These are phyloP conservation scores for Drosophila biarmipes DNA, from an alignment of 1,140 invertebrate genomes.

Conservation along the genomic window DNA sequence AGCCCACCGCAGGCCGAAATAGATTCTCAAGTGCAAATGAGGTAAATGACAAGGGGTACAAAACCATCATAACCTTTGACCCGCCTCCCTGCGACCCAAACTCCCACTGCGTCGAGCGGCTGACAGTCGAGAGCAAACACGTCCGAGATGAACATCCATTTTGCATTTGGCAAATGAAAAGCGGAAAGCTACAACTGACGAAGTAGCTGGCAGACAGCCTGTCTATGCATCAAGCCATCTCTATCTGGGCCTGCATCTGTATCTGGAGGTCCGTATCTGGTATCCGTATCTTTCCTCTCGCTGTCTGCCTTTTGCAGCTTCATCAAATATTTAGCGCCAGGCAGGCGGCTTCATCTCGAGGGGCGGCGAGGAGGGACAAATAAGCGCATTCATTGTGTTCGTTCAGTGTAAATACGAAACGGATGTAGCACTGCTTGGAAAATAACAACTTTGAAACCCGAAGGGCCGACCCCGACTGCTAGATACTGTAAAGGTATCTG, in stretches of 20 bases:
- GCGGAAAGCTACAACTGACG: conserved; percentile 44
- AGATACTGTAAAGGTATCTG: conserved; percentile 12
- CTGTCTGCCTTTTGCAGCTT: conserved; percentile 59
- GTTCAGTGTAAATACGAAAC: conserved; percentile 77
- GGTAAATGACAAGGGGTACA: conserved; percentile 50
- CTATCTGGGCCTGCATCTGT: conserved; percentile 22
- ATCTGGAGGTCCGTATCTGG: conserved; percentile 32
- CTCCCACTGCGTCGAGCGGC: conserved; percentile 2
- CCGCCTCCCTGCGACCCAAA: neutral
- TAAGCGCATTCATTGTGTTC: conserved; percentile 71
- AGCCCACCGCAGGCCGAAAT: conserved; percentile 34
- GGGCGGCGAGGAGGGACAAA: conserved; percentile 26
- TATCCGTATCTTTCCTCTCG: conserved; percentile 34
- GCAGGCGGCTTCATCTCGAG: conserved; percentile 35
- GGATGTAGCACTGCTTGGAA: conserved; percentile 70
- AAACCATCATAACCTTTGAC: conserved; percentile 20
- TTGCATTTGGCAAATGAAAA: conserved; percentile 73
- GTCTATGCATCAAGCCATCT: conserved; percentile 39
- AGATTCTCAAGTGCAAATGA: conserved; percentile 75
- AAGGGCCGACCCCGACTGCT: neutral
- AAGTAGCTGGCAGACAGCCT: conserved; percentile 43
- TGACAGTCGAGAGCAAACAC: conserved; percentile 41
- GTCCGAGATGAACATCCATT: conserved; percentile 56
- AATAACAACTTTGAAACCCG: conserved; percentile 43
- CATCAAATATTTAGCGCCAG: conserved; percentile 81